These are phyloP conservation scores for Papilio gigon DNA, from an alignment of 2,888 invertebrate species.

Conservation along the genomic window DNA sequence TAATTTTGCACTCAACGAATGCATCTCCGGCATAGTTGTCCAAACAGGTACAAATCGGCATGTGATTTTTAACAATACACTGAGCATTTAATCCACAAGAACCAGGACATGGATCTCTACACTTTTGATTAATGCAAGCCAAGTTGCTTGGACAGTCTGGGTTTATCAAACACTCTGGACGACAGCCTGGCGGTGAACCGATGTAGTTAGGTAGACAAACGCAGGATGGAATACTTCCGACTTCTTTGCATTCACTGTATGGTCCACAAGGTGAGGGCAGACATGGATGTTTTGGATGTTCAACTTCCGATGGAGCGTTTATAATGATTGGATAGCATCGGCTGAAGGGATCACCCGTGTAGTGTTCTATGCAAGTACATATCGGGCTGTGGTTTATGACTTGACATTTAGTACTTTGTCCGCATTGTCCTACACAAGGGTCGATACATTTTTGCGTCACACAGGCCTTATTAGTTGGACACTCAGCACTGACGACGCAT, in stretches of 20 bases:
- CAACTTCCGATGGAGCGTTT: slow-evolving; percentile 52
- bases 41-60: slow-evolving; percentile 88
- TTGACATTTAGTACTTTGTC: slow-evolving; percentile 86
- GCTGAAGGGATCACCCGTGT: slow-evolving; percentile 86
- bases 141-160: slow-evolving; percentile 88
- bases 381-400: slow-evolving; percentile 88
- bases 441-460: slow-evolving; percentile 86
- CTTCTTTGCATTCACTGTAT: slow-evolving; percentile 85
- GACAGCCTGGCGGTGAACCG: slow-evolving; percentile 87
- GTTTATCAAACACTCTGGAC: slow-evolving; percentile 87
- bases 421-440: slow-evolving; percentile 88
- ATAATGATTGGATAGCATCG: slow-evolving; percentile 75
- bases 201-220: slow-evolving; percentile 85
- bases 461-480: slow-evolving; percentile 85
- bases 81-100: slow-evolving; percentile 86
- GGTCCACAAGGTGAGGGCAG: slow-evolving; percentile 86
- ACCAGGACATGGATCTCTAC: slow-evolving; percentile 91
- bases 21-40: slow-evolving; percentile 88
- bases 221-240: slow-evolving; percentile 84
- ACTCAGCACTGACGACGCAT: slow-evolving; percentile 88
- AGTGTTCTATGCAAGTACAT: slow-evolving; percentile 84
- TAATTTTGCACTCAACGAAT: slow-evolving; percentile 83
- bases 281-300: slow-evolving; percentile 79
- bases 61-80: slow-evolving; percentile 87
- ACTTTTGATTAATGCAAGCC: slow-evolving; percentile 90